phyloP scores from a whole-genome alignment of 2,888 invertebrate species.

The Dynastes tityus region DNA sequence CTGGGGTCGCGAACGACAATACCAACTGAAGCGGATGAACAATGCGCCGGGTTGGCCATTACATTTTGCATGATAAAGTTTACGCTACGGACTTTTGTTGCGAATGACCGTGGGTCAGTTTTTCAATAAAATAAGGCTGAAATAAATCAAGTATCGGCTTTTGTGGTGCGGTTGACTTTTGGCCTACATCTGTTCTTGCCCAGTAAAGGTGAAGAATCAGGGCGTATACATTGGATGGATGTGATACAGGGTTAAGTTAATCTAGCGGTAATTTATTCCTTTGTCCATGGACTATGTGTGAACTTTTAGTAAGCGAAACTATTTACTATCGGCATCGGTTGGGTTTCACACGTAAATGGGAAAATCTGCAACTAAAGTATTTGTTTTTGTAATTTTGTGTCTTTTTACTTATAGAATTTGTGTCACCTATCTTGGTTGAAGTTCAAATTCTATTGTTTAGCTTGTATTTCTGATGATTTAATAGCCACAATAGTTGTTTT shows the following conservation, averaged over 20 bases:
- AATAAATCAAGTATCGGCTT: conserved; percentile 69
- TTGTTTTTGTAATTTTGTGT: too few relatives aligned
- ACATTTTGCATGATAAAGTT: conserved; percentile 67
- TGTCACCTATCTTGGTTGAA: too few relatives aligned
- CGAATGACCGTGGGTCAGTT: conserved; percentile 64
- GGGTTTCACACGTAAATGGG: conserved; percentile 23
- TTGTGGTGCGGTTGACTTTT: conserved; percentile 69
- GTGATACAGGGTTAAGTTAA: conserved; percentile 57
- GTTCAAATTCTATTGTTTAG: too few relatives aligned
- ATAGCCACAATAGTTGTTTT: too few relatives aligned
- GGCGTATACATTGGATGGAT: conserved; percentile 25
- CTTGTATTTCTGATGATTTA: too few relatives aligned
- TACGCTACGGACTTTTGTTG: conserved; percentile 61
- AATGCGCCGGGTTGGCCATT: conserved; percentile 64
- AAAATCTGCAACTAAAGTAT: too few relatives aligned
- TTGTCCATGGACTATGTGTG: conserved; percentile 55
- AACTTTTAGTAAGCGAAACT: background rate
- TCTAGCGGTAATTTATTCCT: conserved; percentile 59
- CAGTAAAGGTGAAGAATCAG: conserved; percentile 61
- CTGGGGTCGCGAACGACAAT: conserved; percentile 65
- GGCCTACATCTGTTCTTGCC: conserved; percentile 70
- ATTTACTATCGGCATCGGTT: conserved; percentile 19
- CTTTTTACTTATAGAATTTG: too few relatives aligned
- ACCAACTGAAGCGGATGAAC: conserved; percentile 60
- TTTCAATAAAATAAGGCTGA: conserved; percentile 65